Evolutionary conservation across 2,797 vertebrate genomes (phyloP).

Genomic region (Danio jaintianensis): DNA sequence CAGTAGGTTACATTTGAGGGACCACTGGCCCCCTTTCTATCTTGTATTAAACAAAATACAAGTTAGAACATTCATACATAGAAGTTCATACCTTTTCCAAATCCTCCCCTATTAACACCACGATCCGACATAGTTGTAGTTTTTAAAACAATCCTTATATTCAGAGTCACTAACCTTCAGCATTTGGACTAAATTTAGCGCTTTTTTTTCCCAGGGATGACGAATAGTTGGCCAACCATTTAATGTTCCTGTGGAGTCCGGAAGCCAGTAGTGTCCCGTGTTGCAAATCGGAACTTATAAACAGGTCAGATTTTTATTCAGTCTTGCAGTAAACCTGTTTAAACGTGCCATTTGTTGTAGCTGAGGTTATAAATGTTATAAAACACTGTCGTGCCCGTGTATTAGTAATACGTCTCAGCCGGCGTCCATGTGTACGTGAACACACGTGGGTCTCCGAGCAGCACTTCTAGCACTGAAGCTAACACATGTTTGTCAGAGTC

Average conservation of each 20-base stretch:
- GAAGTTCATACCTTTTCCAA: background rate
- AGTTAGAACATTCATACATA: background rate
- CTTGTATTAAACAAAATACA: background rate
- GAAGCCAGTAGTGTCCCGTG: slow-evolving; percentile 64
- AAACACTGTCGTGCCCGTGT: background rate
- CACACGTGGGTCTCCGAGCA: slow-evolving; percentile 40
- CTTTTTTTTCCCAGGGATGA: slow-evolving; percentile 55
- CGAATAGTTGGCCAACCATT: slow-evolving; percentile 68
- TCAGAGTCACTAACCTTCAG: background rate
- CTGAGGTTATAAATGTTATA: background rate
- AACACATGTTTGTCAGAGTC: background rate
- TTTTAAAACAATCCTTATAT: background rate
- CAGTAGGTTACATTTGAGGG: background rate
- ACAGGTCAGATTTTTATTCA: slow-evolving; percentile 69
- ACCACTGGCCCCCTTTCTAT: background rate
- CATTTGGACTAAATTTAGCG: background rate
- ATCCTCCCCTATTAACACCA: background rate
- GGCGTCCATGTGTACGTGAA: slow-evolving; percentile 26
- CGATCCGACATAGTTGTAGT: background rate
- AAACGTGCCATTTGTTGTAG: background rate
- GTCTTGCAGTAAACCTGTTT: slow-evolving; percentile 32
- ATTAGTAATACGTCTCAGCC: background rate
- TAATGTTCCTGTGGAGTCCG: slow-evolving; percentile 66
- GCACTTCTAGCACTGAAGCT: slow-evolving; percentile 32
- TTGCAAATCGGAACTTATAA: slow-evolving; percentile 47